Evolutionary conservation across 2,797 vertebrate species (phyloP).

Genomic region (Myripristis jacobus): DNA sequence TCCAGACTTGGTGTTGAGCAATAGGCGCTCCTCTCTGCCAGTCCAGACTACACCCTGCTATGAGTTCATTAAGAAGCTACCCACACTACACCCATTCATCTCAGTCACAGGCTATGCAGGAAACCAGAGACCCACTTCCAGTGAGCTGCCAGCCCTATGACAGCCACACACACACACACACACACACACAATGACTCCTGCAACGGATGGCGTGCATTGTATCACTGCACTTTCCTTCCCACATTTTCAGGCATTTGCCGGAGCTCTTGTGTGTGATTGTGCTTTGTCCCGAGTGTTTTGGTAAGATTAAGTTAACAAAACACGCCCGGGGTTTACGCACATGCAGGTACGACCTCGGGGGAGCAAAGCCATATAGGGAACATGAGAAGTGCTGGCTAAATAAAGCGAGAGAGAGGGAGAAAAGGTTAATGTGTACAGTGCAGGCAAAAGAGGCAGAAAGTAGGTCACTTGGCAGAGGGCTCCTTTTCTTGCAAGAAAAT

Average conservation of each 20-base stretch:
- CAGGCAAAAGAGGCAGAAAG: constrained; percentile 57
- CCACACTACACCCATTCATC: constrained; percentile 72
- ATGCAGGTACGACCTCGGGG: constrained; percentile 42
- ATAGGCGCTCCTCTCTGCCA: constrained; percentile 11
- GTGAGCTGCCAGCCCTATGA: constrained; percentile 39
- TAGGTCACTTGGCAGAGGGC: constrained; percentile 66
- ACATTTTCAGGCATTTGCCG: constrained; percentile 36
- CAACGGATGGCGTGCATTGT: constrained; percentile 49
- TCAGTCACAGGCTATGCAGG: constrained; percentile 65
- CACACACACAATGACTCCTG: constrained; percentile 11
- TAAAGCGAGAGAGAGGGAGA: constrained; percentile 27
- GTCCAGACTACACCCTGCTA: constrained; percentile 67
- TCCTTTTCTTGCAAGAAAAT: constrained; percentile 50
- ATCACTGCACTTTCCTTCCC: constrained; percentile 42
- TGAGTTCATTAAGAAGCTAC: constrained; percentile 72
- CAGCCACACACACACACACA: constrained; percentile 54
- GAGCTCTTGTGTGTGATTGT: constrained; percentile 16
- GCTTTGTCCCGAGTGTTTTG: constrained; percentile 42
- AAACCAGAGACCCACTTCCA: constrained; percentile 69
- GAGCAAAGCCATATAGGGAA: constrained; percentile 29
- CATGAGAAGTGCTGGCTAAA: constrained; percentile 31
- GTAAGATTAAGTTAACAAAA: constrained; percentile 49
- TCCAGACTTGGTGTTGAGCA: constrained; percentile 66
- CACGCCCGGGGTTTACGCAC: constrained; percentile 2
- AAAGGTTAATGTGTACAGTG: constrained; percentile 38